Evolutionary conservation across 2,113 vertebrate species (phyloP).

Genomic region (Ophthalmotilapia sp.): DNA sequence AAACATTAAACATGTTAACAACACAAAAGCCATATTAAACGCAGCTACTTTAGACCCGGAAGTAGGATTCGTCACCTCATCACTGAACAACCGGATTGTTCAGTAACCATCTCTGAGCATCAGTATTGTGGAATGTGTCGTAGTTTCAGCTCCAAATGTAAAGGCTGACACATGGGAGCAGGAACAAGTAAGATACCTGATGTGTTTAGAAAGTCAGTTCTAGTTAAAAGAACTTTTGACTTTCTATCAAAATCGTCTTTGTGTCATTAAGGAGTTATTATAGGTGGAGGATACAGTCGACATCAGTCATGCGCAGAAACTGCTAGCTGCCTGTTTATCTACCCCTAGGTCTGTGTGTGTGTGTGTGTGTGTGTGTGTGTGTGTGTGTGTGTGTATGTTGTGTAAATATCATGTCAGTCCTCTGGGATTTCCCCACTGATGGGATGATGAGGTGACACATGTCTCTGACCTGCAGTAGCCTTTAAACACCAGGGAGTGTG

Average conservation of each 20-base stretch:
- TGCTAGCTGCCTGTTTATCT: not conserved
- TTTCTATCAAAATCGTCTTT: not conserved
- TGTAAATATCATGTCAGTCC: too few species aligned
- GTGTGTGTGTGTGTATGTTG: not conserved
- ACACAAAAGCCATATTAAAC: too few species aligned
- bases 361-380: not conserved
- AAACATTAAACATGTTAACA: too few species aligned
- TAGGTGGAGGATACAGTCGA: not conserved
- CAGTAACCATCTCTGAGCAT: fast-evolving
- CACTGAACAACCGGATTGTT: too few species aligned
- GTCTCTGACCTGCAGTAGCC: too few species aligned
- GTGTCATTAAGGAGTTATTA: not conserved
- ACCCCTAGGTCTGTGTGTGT: fast-evolving
- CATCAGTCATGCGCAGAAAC: not conserved
- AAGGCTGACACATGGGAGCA: not conserved
- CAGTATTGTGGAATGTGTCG: fast-evolving
- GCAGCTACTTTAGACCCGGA: too few species aligned
- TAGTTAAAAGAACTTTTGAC: not conserved
- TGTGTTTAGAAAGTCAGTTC: not conserved
- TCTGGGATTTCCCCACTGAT: too few species aligned
- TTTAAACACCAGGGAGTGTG: too few species aligned
- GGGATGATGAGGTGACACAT: too few species aligned
- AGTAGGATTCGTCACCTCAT: too few species aligned
- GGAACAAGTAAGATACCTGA: not conserved
- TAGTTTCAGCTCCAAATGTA: not conserved